A percentile compares a stretch with the other conserved stretches of the same genome.
phyloP scores from a whole-genome alignment of 2,113 vertebrate genomes.

The Cynopterus brachyotis region DNA sequence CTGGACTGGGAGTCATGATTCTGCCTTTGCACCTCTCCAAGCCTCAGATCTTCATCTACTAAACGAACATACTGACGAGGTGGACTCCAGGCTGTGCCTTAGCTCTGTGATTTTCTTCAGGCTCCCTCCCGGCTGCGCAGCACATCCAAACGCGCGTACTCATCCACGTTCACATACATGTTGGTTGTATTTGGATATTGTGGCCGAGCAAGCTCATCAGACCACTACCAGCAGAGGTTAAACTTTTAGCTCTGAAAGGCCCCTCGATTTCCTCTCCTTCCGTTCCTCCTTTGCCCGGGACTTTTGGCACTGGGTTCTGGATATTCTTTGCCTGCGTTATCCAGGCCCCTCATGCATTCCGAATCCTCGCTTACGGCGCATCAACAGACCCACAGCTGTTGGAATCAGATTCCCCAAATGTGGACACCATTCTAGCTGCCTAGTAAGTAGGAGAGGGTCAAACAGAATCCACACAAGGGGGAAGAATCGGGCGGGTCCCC shows the following conservation, averaged over 20 bases:
- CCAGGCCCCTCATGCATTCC: background rate
- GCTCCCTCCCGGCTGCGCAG: background rate
- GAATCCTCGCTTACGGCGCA: background rate
- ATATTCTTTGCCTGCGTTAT: background rate
- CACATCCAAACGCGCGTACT: rapidly evolving
- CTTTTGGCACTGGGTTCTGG: background rate
- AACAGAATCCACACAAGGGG: too few species aligned
- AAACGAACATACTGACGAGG: background rate
- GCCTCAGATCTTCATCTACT: background rate
- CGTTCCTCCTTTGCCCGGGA: background rate
- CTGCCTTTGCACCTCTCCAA: background rate
- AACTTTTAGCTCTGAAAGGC: background rate
- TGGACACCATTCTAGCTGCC: background rate
- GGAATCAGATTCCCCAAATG: background rate
- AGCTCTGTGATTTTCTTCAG: background rate
- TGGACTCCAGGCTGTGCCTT: too few species aligned
- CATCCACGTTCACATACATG: rapidly evolving
- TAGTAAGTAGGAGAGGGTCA: background rate
- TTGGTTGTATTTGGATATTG: background rate
- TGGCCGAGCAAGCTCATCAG: background rate
- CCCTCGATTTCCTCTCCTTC: background rate
- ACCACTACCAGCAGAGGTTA: background rate
- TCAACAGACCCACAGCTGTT: background rate
- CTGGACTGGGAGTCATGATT: background rate
- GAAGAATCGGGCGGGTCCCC: background rate